Conservation (phyloP, 2,113 vertebrate genomes). For the Phylloscopus whistleri region DNA sequence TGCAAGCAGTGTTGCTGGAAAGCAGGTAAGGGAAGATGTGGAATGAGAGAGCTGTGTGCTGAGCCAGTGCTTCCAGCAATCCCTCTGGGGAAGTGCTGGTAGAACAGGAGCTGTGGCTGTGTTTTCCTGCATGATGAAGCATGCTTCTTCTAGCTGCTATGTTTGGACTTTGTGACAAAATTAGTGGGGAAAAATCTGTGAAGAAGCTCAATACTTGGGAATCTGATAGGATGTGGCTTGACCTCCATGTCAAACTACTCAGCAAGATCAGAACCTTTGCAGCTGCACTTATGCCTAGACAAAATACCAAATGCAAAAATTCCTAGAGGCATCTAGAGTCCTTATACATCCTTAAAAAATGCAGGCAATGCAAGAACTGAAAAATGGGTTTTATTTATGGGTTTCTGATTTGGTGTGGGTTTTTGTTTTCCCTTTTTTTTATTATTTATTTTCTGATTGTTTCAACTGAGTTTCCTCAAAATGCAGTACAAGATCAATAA, state of each 20-base stretch:
- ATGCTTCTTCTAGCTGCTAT: background rate
- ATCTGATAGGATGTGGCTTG: background rate
- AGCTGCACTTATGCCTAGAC: background rate
- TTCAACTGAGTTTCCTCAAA: background rate
- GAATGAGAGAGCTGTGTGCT: background rate
- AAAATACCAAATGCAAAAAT: background rate
- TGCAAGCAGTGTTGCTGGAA: background rate
- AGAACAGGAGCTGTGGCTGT: background rate
- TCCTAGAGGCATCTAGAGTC: background rate
- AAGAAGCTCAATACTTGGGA: background rate
- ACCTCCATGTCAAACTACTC: accelerated
- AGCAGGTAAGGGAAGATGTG: background rate
- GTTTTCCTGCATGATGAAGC: background rate
- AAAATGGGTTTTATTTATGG: background rate
- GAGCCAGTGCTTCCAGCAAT: background rate
- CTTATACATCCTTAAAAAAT: background rate
- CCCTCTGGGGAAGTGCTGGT: background rate
- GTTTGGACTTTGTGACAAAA: background rate
- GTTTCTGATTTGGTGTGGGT: background rate
- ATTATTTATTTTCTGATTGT: background rate
- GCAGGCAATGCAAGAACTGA: background rate
- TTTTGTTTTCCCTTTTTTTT: background rate
- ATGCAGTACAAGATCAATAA: background rate
- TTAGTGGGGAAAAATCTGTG: background rate
- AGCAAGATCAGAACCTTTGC: background rate